Base-by-base conservation (phyloP, 2,113 vertebrate species). In the Lipophrys pholis region DNA sequence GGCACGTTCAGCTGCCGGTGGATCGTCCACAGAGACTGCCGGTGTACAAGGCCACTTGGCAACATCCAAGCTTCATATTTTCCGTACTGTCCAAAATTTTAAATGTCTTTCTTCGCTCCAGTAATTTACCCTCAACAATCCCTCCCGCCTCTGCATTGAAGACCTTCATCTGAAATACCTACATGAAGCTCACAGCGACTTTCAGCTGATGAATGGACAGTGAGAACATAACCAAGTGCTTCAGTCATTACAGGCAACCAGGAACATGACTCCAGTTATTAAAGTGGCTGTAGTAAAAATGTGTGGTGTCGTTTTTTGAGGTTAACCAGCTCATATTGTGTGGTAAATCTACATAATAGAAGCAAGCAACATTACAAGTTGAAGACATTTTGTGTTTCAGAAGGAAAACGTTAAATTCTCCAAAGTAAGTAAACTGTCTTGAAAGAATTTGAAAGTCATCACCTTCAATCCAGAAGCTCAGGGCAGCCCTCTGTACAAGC, bases 1-100 rank as follows among this genome's bases (percentile, higher is more conserved):
- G 83, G 62, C 80, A 6, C 41, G 62, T 88, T 88, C 92, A 94
- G 93, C 91, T 93, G 92, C 84, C 53, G 57, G 53, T 79, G 67
- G 83, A 87, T 73, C 43, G 67, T 91, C 92, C 89, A 58, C 69
- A 58, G 82, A 89, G 92, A 86, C 83, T 40, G 58, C 74, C 70
- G 75, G 73, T 66, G 78, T 76, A 83, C 69, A 46, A 41, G 72
- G 77, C 67, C 68, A 74, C 83, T 85, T 91, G 90, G 92, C 87
- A 87, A 35, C 30, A 35, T 55, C 77, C 6, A 75, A 64, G 62
- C 64, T 82, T 90, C 80, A 83, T 69, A 84, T 91, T 88, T 87
- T 64, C 35, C 69, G 46, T 70, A 67, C 88, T 90, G 87, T 83
- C n/a, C 86, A 85, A 71, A 83, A 72, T 78, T 87, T 80, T 68